phyloP scores from a whole-genome alignment of 2,888 invertebrate genomes.

The Hypsopygia costalis region DNA sequence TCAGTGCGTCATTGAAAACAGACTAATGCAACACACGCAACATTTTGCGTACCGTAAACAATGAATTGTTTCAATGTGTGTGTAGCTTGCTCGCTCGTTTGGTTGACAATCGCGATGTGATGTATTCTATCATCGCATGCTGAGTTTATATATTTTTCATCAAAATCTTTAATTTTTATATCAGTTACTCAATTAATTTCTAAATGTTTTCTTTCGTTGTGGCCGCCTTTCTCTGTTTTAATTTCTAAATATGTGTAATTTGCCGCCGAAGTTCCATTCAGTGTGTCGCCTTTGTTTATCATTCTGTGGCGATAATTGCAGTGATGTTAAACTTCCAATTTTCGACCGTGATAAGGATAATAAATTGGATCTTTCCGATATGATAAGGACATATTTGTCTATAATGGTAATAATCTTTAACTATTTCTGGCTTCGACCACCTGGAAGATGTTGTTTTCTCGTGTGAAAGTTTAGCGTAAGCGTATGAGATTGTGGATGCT shows the following conservation, averaged over 20 bases:
- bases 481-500: conserved; percentile 79
- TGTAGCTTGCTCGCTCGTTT: conserved; percentile 75
- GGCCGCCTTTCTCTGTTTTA: conserved; percentile 72
- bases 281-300: conserved; percentile 97
- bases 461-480: conserved; percentile 79
- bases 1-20: conserved; percentile 66
- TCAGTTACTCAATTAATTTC: conserved; percentile 74
- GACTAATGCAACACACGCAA: conserved; percentile 54
- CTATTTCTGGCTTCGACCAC: conserved; percentile 37
- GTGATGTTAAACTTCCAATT: conserved; percentile 88
- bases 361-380: conserved; percentile 84
- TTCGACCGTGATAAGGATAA: conserved; percentile 86
- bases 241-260: conserved; percentile 91
- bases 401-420: conserved; percentile 83
- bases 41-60: conserved; percentile 69
- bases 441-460: conserved; percentile 62
- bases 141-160: conserved; percentile 74
- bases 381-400: conserved; percentile 89
- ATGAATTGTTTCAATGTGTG: conserved; percentile 65
- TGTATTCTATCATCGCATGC: conserved; percentile 79
- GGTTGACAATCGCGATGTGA: conserved; percentile 81
- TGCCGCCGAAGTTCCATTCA: conserved; percentile 96
- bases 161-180: conserved; percentile 73
- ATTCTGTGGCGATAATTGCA: conserved; percentile 84
- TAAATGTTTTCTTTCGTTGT: conserved; percentile 78